Percentiles rank a stretch among this genome's conserved stretches.
Evolutionary conservation across 2,113 vertebrate species (phyloP).

Genomic region (Sclerurus mexicanus): DNA sequence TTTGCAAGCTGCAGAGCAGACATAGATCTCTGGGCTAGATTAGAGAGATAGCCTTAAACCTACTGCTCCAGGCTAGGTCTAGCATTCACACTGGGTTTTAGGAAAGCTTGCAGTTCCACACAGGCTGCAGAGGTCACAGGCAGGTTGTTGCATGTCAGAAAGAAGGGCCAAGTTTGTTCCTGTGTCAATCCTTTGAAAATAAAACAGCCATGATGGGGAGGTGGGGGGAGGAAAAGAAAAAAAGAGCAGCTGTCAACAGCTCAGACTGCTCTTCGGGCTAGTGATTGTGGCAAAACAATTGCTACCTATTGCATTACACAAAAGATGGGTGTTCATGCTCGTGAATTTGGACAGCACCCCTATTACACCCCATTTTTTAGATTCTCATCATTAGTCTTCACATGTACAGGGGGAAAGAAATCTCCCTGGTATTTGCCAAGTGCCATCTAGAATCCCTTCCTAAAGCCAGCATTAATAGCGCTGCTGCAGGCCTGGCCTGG

Average conservation of each 20-base stretch:
- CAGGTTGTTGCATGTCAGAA: background rate
- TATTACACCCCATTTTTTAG: background rate
- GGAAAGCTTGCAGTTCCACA: background rate
- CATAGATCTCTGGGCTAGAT: background rate
- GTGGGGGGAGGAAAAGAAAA: background rate
- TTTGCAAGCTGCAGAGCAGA: background rate
- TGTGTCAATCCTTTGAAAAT: background rate
- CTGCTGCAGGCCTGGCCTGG: background rate
- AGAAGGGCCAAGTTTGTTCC: background rate
- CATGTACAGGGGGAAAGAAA: fast-evolving
- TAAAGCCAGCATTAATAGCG: background rate
- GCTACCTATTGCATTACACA: background rate
- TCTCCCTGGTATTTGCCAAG: background rate
- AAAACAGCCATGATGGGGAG: background rate
- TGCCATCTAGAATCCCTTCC: background rate
- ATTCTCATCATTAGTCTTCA: background rate
- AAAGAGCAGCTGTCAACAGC: background rate
- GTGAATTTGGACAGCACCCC: background rate
- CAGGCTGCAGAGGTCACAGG: background rate
- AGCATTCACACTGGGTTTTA: background rate
- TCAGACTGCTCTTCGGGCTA: background rate
- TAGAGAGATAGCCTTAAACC: background rate
- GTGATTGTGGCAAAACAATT: background rate
- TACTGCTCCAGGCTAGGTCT: constrained; percentile 13
- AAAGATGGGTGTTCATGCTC: background rate